Percentiles rank a stretch among this genome's conserved stretches.
phyloP scores from a whole-genome alignment of 2,888 invertebrate species.

The Drosophila mettleri region DNA sequence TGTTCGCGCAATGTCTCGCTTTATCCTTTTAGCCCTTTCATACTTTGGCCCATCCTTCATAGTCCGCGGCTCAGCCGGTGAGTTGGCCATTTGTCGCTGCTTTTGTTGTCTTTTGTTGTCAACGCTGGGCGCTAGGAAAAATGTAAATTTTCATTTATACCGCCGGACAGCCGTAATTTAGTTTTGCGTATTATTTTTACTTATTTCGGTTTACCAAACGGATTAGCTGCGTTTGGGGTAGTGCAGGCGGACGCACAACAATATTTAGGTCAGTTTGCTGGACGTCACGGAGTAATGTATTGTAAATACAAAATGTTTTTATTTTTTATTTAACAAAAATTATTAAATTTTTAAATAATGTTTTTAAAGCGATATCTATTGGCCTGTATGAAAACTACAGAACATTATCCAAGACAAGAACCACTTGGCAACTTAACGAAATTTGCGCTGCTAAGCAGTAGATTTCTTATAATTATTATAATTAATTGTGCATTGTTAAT shows the following conservation, averaged over 20 bases:
- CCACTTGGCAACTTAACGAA: not conserved
- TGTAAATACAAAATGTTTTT: not conserved
- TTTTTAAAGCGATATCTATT: not conserved
- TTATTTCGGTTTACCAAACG: slow-evolving; percentile 41
- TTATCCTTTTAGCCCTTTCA: not conserved
- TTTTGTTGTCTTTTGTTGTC: slow-evolving; percentile 37
- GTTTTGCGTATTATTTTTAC: slow-evolving; percentile 44
- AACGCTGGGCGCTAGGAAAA: slow-evolving; percentile 28
- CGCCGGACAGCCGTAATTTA: slow-evolving; percentile 37
- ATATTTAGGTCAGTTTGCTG: not conserved
- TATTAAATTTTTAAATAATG: not conserved
- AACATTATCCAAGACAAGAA: slow-evolving; percentile 19
- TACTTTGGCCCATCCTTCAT: not conserved
- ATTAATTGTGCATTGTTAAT: too few relatives aligned
- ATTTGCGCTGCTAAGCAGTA: not conserved
- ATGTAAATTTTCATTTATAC: slow-evolving; percentile 53
- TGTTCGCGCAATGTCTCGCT: slow-evolving; percentile 1
- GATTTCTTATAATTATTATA: too few relatives aligned
- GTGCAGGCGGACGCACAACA: not conserved
- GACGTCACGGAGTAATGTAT: not conserved
- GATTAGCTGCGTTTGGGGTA: slow-evolving; percentile 36
- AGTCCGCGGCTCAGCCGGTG: slow-evolving; percentile 7
- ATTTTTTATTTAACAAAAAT: not conserved
- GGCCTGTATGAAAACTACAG: not conserved
- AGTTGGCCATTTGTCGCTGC: slow-evolving; percentile 47